Conservation (phyloP, 1,140 invertebrate genomes). For the Ceratina australensis region DNA sequence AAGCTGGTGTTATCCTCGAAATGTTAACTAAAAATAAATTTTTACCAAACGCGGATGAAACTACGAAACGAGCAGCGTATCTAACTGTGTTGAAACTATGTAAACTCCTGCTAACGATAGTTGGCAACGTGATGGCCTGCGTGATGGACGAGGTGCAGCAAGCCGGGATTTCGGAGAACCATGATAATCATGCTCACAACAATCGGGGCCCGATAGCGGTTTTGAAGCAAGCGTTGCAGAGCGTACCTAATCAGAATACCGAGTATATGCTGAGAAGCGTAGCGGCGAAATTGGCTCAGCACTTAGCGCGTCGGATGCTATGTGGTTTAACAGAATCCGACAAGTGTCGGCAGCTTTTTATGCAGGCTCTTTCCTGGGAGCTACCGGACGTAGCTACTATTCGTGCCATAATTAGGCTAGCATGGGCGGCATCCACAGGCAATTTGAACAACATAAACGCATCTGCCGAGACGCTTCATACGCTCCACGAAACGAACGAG, state of each 20-base stretch:
- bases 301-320: constrained; percentile 83
- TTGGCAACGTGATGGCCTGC: constrained; percentile 88
- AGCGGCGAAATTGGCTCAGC: constrained; percentile 87
- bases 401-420: constrained; percentile 86
- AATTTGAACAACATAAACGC: constrained; percentile 85
- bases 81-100: constrained; percentile 92
- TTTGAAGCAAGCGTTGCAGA: constrained; percentile 86
- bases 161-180: constrained; percentile 65
- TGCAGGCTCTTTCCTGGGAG: constrained; percentile 83
- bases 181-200: constrained; percentile 75
- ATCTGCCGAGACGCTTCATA: constrained; percentile 84
- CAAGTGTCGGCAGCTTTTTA: constrained; percentile 78
- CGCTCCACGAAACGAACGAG: constrained; percentile 79
- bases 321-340: constrained; percentile 77
- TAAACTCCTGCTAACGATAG: constrained; percentile 92
- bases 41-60: constrained; percentile 89
- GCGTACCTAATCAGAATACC: constrained; percentile 85
- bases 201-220: constrained; percentile 79
- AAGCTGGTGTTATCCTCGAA: constrained; percentile 89
- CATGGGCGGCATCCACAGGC: constrained; percentile 88
- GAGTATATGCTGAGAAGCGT: constrained; percentile 87
- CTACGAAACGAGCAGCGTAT: constrained; percentile 91
- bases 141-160: constrained; percentile 80
- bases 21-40: constrained; percentile 94
- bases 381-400: constrained; percentile 85